Base-by-base conservation (phyloP, 2,797 vertebrate species). In the Jordanella pulchra region DNA sequence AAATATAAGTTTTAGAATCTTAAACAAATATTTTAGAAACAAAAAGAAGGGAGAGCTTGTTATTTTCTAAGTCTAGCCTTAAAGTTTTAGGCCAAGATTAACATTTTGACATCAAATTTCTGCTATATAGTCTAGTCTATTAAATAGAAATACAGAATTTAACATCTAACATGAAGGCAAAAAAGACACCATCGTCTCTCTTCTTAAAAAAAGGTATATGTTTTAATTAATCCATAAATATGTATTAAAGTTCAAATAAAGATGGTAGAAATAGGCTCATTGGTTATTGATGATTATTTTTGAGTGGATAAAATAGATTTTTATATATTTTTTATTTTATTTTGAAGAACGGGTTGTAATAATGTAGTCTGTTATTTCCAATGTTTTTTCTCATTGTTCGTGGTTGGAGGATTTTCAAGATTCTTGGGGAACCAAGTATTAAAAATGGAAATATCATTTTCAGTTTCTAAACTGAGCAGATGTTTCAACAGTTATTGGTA, bases 1-100 rank as follows among this genome's bases (percentile, higher is more conserved):
- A 65, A 12, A 48, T 27, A 67, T 21, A 44, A 60, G 54, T 21
- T 54, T 42, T 14, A 35, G 65, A 71, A 76, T 25, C 23, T 54
- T 18, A 0, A 11, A 45, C 42, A 5, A 64, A 15, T 27, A 7
- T 42, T 27, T 28, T 18, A 0, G 7, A 21, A 65, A 44, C 32
- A 64, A 55, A 74, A 65, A 32, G 7, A 27, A 70, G 55, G 64
- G 1, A 60, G 15, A 10, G 7, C 2, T 21, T 23, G 4, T 60
- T 4, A 39, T 35, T 35, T 60, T 35, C 48, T 50, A 21, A 50
- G 47, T 18, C 7, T 32, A 58, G 28, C 44, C 14, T 45, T 45
- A 45, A 11, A 13, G 3, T 45, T 15, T 48, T 35, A 35, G 47
- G 47, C 47, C 5, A 21, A 48, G 6, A 5, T 50, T 23, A 18